Evolutionary conservation across 2,113 vertebrate genomes (phyloP), one percentile per base, ranked within the genome.

Genomic region (Muscicapa adusta): DNA sequence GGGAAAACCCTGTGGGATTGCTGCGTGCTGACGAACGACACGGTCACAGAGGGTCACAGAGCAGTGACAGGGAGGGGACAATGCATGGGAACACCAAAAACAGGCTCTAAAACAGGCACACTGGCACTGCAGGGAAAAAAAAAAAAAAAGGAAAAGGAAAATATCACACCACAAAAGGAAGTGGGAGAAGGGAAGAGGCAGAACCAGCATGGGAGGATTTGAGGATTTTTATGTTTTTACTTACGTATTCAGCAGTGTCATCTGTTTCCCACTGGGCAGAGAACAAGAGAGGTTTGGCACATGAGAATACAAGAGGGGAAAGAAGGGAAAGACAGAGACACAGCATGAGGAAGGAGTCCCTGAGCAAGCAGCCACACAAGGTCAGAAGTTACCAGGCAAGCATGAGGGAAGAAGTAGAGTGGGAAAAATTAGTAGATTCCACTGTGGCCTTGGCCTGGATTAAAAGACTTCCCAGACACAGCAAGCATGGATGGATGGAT

Each of bases 241-340:
- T 99, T 97, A 99, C 99, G 62, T 99, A 99, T 98, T 99, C 99
- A 73, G 99, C 99, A 65, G 98, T 99, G 97, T 99, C 98, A 97
- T 99, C 99, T 97, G 96, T 99, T 98, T 99, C 99, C 99, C 99
- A 99, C 99, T 99, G 98, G 98, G 97, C 96, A 98, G 97, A 98
- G 97, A 98, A 98, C 98, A 98, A 97, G 97, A 97, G 95, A 97
- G 95, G 96, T 96, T 95, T 95, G 94, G 97, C 96, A 96, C 71
- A 3, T 95, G 97, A 98, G 97, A 97, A 96, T 96, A 98, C 93
- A 96, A 97, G 97, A 97, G 96, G 97, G 97, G 96, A 95, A 98
- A 97, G 96, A 95, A 91, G 93, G 88, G 82, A 88, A 97, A 95
- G 96, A 98, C 98, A 98, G 97, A 95, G 96, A 97, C 97, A 97